Percentiles rank a stretch among this genome's conserved stretches.
Conservation (phyloP, 2,888 invertebrate genomes). For the Aspidiotus rigidus region DNA sequence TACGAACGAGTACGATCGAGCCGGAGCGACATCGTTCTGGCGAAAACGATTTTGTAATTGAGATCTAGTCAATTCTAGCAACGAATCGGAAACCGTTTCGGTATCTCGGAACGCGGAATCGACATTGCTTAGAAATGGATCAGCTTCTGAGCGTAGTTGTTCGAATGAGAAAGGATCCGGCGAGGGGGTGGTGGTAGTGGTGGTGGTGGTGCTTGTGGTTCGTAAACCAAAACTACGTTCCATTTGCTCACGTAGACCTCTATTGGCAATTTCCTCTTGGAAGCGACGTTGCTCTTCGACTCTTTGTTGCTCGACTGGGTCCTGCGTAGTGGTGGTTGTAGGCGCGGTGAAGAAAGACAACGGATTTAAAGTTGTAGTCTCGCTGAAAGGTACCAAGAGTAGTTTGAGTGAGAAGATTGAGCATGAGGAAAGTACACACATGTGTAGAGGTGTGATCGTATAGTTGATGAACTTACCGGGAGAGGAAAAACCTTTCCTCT, state of each 20-base stretch:
- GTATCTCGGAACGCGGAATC: no score
- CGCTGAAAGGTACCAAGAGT: not conserved
- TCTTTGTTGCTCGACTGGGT: constrained; percentile 14
- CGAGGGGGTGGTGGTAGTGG: constrained; percentile 12
- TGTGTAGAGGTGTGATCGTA: no score
- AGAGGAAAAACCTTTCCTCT: constrained; percentile 24
- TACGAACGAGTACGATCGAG: not conserved
- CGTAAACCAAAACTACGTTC: constrained; percentile 15
- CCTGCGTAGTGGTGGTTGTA: not conserved
- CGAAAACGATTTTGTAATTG: not conserved
- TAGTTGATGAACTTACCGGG: not conserved
- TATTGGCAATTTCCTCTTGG: constrained; percentile 27
- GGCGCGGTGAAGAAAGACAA: constrained; percentile 16
- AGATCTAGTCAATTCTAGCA: no score
- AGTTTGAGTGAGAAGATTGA: not conserved
- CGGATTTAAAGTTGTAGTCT: constrained; percentile 19
- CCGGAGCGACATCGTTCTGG: not conserved
- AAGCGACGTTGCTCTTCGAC: constrained; percentile 26
- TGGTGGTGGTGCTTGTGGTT: constrained; percentile 1
- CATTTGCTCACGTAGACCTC: constrained; percentile 25
- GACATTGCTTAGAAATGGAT: not conserved
- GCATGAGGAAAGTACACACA: no score
- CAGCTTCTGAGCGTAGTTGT: not conserved
- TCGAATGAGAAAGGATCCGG: not conserved
- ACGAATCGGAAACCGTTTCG: no score